Conservation (phyloP, 1,140 invertebrate genomes). For the Caligus rogercresseyi region DNA sequence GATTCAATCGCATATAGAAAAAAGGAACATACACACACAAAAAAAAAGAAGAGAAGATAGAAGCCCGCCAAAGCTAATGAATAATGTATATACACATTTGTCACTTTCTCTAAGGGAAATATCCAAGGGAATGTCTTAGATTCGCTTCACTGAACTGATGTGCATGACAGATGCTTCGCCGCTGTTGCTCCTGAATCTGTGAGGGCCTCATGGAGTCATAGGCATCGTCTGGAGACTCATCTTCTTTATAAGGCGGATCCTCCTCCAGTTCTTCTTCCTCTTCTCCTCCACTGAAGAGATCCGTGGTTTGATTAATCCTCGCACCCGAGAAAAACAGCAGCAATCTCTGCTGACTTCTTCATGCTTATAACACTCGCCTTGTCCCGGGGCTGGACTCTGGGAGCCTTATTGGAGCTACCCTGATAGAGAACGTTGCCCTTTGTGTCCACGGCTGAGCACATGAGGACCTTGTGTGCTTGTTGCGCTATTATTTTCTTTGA, state of each 20-base stretch:
- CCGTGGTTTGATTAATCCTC: conserved; percentile 29
- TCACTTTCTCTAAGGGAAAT: neutral
- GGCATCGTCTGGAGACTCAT: conserved; percentile 24
- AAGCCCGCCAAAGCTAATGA: too few species aligned
- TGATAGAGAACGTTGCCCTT: conserved; percentile 24
- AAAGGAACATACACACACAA: too few species aligned
- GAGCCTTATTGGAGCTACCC: conserved; percentile 22
- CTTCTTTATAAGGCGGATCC: too few species aligned
- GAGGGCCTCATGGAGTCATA: conserved; percentile 26
- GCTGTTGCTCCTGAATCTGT: conserved; percentile 22
- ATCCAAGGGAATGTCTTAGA: neutral
- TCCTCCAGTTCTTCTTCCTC: conserved; percentile 21
- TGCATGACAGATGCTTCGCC: conserved; percentile 23
- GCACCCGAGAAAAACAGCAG: conserved; percentile 59
- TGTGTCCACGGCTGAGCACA: conserved; percentile 2
- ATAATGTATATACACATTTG: too few species aligned
- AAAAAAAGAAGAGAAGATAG: too few species aligned
- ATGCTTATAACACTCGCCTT: conserved; percentile 43
- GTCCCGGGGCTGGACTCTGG: conserved; percentile 13
- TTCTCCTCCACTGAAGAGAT: conserved; percentile 24
- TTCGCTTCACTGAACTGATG: neutral
- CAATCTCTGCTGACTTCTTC: conserved; percentile 70
- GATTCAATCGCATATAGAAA: too few species aligned
- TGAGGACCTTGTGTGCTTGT: neutral
- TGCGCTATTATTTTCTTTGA: neutral